Conservation (phyloP, 2,113 vertebrate genomes). For the Kryptolebias marmoratus region DNA sequence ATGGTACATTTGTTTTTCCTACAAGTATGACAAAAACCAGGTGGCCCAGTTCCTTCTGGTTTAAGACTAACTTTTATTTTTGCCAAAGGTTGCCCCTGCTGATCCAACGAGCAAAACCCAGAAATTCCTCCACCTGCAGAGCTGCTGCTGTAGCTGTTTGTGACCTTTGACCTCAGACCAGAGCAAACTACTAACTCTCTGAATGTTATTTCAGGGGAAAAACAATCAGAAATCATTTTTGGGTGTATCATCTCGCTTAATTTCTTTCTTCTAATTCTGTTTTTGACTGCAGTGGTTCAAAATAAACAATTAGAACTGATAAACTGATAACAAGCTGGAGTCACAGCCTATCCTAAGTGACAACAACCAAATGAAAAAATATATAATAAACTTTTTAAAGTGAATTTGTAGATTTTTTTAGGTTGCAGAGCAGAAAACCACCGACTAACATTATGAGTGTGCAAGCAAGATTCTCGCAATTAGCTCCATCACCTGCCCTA, state of each 20-base stretch:
- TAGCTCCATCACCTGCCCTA: background rate
- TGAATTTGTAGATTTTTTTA: background rate
- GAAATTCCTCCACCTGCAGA: constrained; percentile 2
- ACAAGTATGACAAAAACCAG: background rate
- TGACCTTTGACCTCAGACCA: constrained; percentile 19
- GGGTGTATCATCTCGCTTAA: background rate
- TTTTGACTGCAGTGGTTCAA: background rate
- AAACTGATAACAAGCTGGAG: no score
- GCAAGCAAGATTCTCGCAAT: background rate
- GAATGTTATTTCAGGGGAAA: no score
- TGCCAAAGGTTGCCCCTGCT: constrained; percentile 2
- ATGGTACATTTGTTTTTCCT: no score
- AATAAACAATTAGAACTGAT: background rate
- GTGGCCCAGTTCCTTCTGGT: background rate
- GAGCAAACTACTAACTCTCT: background rate
- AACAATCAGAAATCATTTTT: background rate
- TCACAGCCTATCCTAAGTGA: background rate
- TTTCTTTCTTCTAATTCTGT: background rate
- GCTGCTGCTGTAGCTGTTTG: background rate
- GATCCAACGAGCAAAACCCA: constrained; percentile 18
- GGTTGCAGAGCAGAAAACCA: background rate
- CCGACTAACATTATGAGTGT: background rate
- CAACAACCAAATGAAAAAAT: background rate
- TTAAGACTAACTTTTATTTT: background rate
- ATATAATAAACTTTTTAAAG: no score